These are phyloP conservation scores for Rousettus leschenaultii DNA, from an alignment of 2,113 vertebrate genomes.

Conservation along the genomic window DNA sequence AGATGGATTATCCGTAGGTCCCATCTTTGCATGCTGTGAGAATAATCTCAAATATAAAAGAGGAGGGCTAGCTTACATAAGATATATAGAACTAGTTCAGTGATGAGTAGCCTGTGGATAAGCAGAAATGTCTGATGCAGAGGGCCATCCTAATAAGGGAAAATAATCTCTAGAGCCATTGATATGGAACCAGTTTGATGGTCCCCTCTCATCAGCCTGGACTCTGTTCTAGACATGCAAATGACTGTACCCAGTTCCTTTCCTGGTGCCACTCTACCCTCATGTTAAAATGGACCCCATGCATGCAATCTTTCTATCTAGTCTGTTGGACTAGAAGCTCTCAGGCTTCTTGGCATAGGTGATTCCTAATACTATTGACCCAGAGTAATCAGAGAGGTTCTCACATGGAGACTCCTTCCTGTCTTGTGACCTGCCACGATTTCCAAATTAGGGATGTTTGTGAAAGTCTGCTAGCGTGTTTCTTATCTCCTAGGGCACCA, in stretches of 20 bases:
- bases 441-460: not conserved
- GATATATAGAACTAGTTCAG: not conserved
- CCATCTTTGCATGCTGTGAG: not conserved
- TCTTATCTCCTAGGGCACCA: not conserved
- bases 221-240: not conserved
- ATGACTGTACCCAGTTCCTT: not conserved
- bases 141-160: not conserved
- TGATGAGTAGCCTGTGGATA: not conserved
- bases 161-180: not conserved
- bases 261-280: not conserved
- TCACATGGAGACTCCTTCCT: not conserved
- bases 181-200: not conserved
- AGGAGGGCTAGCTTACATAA: not conserved
- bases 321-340: not conserved
- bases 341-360: not conserved
- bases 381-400: not conserved
- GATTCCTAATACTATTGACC: not conserved
- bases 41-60: not conserved
- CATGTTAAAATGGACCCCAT: not conserved
- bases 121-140: not conserved
- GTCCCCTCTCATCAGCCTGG: not conserved
- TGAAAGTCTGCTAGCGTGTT: not conserved
- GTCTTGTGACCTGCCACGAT: not conserved
- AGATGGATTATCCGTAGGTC: not conserved
- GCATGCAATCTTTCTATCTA: not conserved